Evolutionary conservation across 2,113 vertebrate species (phyloP).

Genomic region (Tachycineta bicolor): DNA sequence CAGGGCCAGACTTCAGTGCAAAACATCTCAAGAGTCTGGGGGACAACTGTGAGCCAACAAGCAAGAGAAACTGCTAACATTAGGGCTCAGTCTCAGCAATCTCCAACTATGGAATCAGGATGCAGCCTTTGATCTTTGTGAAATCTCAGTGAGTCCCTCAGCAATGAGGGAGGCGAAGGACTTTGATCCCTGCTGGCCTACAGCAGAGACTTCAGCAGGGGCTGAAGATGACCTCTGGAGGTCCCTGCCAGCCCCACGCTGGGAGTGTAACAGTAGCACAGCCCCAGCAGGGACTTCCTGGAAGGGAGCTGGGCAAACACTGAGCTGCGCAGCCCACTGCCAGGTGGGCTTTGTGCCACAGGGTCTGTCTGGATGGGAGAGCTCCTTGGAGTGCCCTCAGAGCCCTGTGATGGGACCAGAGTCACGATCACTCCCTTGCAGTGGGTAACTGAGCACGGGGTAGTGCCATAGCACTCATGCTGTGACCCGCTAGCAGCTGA

Average conservation of each 20-base stretch:
- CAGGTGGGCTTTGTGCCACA: background rate
- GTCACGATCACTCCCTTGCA: background rate
- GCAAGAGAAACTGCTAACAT: background rate
- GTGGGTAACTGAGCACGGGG: background rate
- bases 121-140: background rate
- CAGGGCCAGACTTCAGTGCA: background rate
- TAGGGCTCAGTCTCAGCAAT: rapidly evolving
- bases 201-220: background rate
- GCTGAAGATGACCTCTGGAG: background rate
- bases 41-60: rapidly evolving
- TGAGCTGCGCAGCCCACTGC: background rate
- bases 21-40: background rate
- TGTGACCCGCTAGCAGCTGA: background rate
- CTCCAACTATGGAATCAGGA: background rate
- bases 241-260: background rate
- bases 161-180: background rate
- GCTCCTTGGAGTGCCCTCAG: background rate
- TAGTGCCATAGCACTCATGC: background rate
- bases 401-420: background rate
- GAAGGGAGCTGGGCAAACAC: background rate
- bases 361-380: background rate
- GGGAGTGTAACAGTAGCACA: background rate
- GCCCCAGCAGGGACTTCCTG: background rate
- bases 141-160: background rate
- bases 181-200: background rate